Percentiles rank a stretch among this genome's conserved stretches.
These are phyloP conservation scores for Gymnocypris eckloni DNA, from an alignment of 2,797 vertebrate genomes.

Conservation along the genomic window DNA sequence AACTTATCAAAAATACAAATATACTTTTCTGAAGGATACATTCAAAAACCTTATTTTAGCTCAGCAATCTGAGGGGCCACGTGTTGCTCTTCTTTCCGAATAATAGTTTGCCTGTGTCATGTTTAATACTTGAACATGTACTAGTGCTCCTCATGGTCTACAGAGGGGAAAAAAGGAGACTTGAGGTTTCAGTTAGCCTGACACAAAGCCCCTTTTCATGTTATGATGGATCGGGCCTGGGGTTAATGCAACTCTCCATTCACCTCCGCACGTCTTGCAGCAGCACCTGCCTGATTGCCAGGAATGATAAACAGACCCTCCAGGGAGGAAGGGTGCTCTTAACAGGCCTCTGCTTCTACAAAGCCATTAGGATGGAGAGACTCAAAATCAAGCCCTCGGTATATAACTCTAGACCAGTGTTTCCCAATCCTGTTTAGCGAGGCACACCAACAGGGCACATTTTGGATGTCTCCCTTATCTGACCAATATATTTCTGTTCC, in stretches of 20 bases:
- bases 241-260: slow-evolving; percentile 46
- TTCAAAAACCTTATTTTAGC: not conserved
- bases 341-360: slow-evolving; percentile 26
- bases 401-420: no score
- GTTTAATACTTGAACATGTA: slow-evolving; percentile 23
- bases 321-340: slow-evolving; percentile 26
- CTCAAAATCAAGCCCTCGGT: not conserved
- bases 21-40: not conserved
- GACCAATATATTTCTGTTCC: no score
- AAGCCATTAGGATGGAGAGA: slow-evolving; percentile 35
- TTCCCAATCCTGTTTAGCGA: no score
- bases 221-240: slow-evolving; percentile 55
- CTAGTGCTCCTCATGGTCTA: slow-evolving; percentile 23
- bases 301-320: slow-evolving; percentile 47
- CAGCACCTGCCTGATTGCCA: slow-evolving; percentile 51
- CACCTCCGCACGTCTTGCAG: slow-evolving; percentile 26
- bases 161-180: not conserved
- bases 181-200: slow-evolving; percentile 28
- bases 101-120: slow-evolving; percentile 11
- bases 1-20: not conserved
- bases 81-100: not conserved
- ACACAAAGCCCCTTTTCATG: slow-evolving; percentile 40
- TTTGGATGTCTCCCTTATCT: no score
- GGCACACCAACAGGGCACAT: no score
- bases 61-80: not conserved